Conservation (phyloP, 2,797 vertebrate species). For the Trematomus bernacchii region DNA sequence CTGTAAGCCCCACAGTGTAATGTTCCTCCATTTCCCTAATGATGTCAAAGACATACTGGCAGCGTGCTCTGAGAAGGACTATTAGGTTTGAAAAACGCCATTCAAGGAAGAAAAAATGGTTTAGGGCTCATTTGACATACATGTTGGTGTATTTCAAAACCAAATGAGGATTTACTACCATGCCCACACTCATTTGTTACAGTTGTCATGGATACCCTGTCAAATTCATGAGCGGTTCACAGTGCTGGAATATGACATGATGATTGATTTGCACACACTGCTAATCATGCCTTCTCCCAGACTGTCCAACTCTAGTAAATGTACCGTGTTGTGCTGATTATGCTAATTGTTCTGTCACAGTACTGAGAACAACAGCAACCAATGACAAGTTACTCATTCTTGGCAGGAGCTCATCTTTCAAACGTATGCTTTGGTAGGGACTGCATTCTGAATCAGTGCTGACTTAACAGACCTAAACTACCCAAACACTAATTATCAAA, state of each 20-base stretch:
- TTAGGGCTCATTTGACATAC: slow-evolving; percentile 37
- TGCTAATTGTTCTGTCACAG: slow-evolving; percentile 49
- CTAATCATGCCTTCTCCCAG: slow-evolving; percentile 52
- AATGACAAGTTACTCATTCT: slow-evolving; percentile 26
- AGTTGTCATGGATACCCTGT: slow-evolving; percentile 55
- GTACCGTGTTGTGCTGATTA: slow-evolving; percentile 41
- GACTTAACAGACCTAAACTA: slow-evolving; percentile 7
- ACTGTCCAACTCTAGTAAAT: slow-evolving; percentile 56
- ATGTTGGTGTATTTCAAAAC: slow-evolving; percentile 25
- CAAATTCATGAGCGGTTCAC: slow-evolving; percentile 46
- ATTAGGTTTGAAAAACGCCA: slow-evolving; percentile 34
- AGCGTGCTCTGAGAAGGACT: slow-evolving; percentile 8
- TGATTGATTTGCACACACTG: slow-evolving; percentile 44
- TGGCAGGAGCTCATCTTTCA: slow-evolving; percentile 22
- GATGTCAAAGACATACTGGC: slow-evolving; percentile 31
- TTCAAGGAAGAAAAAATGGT: slow-evolving; percentile 20
- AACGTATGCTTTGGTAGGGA: slow-evolving; percentile 10
- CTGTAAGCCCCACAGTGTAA: slow-evolving; percentile 19
- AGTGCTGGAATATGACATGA: slow-evolving; percentile 50
- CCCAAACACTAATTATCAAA: background rate
- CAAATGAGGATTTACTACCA: slow-evolving; percentile 38
- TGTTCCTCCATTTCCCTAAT: slow-evolving; percentile 42
- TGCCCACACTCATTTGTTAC: slow-evolving; percentile 36
- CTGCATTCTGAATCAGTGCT: slow-evolving; percentile 24
- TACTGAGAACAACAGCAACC: slow-evolving; percentile 18